phyloP scores from a whole-genome alignment of 53 echinoderm and acorn worm species.

The Mesocentrotus franciscanus region DNA sequence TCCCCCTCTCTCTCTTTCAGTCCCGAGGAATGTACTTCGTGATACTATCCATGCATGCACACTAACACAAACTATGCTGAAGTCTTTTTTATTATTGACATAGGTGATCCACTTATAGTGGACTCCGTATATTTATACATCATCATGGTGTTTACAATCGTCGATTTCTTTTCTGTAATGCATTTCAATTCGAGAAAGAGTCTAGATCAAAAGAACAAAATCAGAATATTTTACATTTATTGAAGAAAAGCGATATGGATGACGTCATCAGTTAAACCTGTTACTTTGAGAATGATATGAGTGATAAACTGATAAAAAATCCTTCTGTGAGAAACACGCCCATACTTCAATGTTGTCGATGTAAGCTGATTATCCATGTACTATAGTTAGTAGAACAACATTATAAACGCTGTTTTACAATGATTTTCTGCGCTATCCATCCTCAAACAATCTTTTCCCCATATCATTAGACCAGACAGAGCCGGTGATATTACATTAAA shows the following conservation, averaged over 20 bases:
- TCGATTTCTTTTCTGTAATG: background rate
- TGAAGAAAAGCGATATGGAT: background rate
- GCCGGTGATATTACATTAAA: background rate
- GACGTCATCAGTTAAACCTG: background rate
- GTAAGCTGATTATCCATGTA: too few relatives aligned
- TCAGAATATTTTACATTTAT: background rate
- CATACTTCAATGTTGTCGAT: too few relatives aligned
- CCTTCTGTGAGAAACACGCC: too few relatives aligned
- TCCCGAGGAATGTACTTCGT: background rate
- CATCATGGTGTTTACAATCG: background rate
- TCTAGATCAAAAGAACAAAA: background rate
- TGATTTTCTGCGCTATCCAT: too few relatives aligned
- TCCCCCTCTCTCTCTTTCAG: background rate
- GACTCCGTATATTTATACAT: slow-evolving; percentile 4
- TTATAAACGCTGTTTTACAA: too few relatives aligned
- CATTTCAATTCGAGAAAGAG: background rate
- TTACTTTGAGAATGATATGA: too few relatives aligned
- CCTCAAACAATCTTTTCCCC: too few relatives aligned
- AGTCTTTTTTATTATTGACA: background rate
- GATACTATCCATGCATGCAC: background rate
- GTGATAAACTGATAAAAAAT: too few relatives aligned
- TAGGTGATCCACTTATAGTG: background rate
- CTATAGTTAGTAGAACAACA: too few relatives aligned
- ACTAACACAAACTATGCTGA: background rate
- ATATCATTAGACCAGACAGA: background rate